Base-by-base conservation (phyloP, 2,888 invertebrate genomes). In the Trilocha varians region DNA sequence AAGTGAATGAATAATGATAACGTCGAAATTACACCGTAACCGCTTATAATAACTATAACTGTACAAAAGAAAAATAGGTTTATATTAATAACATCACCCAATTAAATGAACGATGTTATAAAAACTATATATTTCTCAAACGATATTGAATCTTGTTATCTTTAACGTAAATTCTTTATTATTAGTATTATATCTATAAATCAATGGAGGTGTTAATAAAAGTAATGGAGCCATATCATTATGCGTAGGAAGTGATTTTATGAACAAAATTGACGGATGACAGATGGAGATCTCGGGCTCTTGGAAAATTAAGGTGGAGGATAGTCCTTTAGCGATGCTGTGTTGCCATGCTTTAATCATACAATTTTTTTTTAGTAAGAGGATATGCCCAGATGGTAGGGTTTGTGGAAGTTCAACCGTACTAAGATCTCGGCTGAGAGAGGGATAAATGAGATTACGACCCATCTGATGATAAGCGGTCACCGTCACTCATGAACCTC, bases 181-280 rank as follows among this genome's bases (percentile, higher is more conserved):
- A 32, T 16, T n/a, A 32, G 13, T 25, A 16, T 33, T 39, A 39
- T 33, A 33, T 33, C 33, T 16, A 39, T 39, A 16, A 34, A 33
- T 16, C 32, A 15, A 39, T 16, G 17, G 35, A 42, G 35, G 35
- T 39, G 39, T 35, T 32, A 25, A 38, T 42, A 42, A 38, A 42
- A 16, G 38, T 36, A 17, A 38, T 37, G 18, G n/a, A 33, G 41
- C 41, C 38, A 36, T 44, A 41, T 43, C 40, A 43, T 50, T 38
- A 44, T 44, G 37, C 43, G 38, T 38, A 46, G 46, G 43, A 49
- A 46, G 44, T 50, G 48, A 47, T 41, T 25, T 47, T 45, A 47
- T 38, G 38, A 35, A 42, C 37, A 42, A 48, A 48, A 46, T 43
- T 51, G 51, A 55, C 52, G 52, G 52, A 52, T 55, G 50, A 32